Conservation (phyloP, 2,797 vertebrate genomes). For the Numenius phaeopus region DNA sequence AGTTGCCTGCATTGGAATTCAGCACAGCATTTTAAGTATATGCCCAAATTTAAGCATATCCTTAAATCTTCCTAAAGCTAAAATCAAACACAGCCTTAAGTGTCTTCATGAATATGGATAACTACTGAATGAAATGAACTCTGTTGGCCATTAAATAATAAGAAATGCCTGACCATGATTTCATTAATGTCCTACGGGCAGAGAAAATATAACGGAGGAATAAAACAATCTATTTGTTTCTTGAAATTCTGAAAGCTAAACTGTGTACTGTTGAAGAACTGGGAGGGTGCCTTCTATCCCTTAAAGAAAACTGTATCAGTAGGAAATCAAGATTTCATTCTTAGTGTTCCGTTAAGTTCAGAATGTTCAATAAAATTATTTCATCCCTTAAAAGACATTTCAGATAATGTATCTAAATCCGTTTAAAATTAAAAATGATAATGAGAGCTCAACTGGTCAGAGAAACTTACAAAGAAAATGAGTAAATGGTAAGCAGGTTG, state of each 20-base stretch:
- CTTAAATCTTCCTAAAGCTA: constrained; percentile 40
- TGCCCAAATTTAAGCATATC: constrained; percentile 41
- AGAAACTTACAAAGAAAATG: neutral
- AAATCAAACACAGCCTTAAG: constrained; percentile 48
- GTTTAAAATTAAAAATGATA: neutral
- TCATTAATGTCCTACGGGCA: neutral
- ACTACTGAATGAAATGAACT: constrained; percentile 10
- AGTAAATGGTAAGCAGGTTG: neutral
- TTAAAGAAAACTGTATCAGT: neutral
- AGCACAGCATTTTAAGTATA: constrained; percentile 33
- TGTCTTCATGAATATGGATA: constrained; percentile 47
- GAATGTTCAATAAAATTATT: neutral
- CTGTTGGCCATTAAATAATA: neutral
- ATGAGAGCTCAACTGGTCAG: neutral
- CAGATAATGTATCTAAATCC: neutral
- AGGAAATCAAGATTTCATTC: neutral
- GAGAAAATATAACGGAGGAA: neutral
- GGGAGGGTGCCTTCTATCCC: neutral
- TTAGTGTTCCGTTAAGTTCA: neutral
- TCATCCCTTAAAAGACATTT: neutral
- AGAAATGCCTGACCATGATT: neutral
- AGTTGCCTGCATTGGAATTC: constrained; percentile 33
- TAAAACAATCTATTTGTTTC: neutral
- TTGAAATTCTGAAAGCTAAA: neutral
- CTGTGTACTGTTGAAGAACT: neutral